phyloP scores from a whole-genome alignment of 2,888 invertebrate genomes.

The Athalia cordata region DNA sequence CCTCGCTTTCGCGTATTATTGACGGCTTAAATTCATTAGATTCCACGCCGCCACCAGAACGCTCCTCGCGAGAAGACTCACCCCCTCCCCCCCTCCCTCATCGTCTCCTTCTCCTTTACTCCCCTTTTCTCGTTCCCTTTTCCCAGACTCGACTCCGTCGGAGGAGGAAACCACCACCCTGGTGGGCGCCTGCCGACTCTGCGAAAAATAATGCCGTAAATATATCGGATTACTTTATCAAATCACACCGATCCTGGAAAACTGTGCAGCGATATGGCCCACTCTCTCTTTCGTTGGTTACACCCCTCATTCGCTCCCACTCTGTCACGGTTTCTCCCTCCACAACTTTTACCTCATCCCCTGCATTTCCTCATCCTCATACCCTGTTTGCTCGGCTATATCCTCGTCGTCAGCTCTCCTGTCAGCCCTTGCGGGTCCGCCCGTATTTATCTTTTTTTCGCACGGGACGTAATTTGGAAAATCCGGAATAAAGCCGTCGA shows the following conservation, averaged over 20 bases:
- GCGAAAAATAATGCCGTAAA: constrained; percentile 50
- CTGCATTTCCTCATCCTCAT: neutral
- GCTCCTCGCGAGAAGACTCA: neutral
- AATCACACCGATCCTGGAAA: constrained; percentile 46
- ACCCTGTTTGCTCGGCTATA: constrained; percentile 18
- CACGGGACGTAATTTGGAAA: constrained; percentile 45
- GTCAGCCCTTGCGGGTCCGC: constrained; percentile 34
- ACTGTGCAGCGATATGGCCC: constrained; percentile 27
- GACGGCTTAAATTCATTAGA: constrained; percentile 64
- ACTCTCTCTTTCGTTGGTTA: constrained; percentile 4
- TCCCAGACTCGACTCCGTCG: neutral
- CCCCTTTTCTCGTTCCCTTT: too few species aligned
- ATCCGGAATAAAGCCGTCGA: constrained; percentile 42
- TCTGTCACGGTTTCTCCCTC: constrained; percentile 17
- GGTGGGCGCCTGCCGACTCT: constrained; percentile 45
- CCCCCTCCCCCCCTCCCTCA: neutral
- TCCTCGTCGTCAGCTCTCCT: constrained; percentile 36
- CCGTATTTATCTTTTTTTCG: constrained; percentile 43
- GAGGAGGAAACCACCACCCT: constrained; percentile 15
- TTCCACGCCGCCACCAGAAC: constrained; percentile 49
- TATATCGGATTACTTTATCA: constrained; percentile 51
- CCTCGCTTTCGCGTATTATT: constrained; percentile 55
- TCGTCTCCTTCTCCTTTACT: too few species aligned
- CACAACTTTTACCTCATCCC: neutral
- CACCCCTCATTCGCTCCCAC: constrained; percentile 23